A percentile compares a stretch with the other conserved stretches of the same genome.
Evolutionary conservation across 1,140 invertebrate genomes (phyloP).

Genomic region (Cylas formicarius): DNA sequence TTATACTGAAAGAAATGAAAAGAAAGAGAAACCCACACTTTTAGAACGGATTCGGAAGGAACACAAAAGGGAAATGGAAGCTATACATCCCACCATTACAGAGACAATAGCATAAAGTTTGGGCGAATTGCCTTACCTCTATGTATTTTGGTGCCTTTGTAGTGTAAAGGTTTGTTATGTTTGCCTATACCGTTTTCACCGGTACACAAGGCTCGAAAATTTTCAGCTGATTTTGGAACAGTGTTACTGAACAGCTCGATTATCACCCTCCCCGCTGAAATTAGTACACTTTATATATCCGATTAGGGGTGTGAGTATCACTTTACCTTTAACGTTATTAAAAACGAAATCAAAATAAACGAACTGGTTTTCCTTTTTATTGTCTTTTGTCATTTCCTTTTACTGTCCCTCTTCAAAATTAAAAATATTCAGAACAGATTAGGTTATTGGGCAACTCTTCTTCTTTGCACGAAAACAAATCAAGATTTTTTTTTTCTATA

Average conservation of each 20-base stretch:
- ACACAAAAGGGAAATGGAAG: constrained; percentile 10
- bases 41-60: background rate
- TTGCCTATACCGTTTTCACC: constrained; percentile 70
- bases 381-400: too few species aligned
- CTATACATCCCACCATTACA: background rate
- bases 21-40: background rate
- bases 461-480: too few species aligned
- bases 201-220: constrained; percentile 84
- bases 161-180: constrained; percentile 64
- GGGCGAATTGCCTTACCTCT: constrained; percentile 49
- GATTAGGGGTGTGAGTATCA: background rate
- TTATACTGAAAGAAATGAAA: background rate
- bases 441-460: too few species aligned
- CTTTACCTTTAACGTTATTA: constrained; percentile 11
- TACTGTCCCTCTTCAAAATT: too few species aligned
- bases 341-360: constrained; percentile 14
- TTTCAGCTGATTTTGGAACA: constrained; percentile 85
- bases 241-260: constrained; percentile 77
- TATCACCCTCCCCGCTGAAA: constrained; percentile 68
- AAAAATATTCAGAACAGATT: too few species aligned
- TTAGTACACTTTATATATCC: background rate
- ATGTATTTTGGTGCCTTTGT: constrained; percentile 68
- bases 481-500: too few species aligned
- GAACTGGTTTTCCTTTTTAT: too few species aligned
- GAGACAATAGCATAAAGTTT: constrained; percentile 1